Evolutionary conservation across 2,113 vertebrate genomes (phyloP), one percentile per base, ranked within the genome.

Genomic region (Pholis gunnellus): DNA sequence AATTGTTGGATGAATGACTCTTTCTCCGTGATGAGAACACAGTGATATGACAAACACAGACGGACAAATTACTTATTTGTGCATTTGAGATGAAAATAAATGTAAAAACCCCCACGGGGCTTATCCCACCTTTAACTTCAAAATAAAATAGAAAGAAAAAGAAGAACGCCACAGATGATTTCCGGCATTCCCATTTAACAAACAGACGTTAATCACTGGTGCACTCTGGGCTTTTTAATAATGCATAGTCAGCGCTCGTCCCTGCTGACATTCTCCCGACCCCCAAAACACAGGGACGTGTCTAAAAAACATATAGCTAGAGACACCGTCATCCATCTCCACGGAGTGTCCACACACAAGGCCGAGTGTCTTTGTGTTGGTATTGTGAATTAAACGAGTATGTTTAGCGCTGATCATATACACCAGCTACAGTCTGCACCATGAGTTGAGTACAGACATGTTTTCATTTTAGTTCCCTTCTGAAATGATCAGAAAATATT

Each of bases 151-250:
- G 22, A 11, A 63, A 70, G n/a, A 72, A 70, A 50, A 56, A 56
- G 3, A 59, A n/a, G 71, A 27, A 44, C 2, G 2, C 34, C 65
- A 50, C 38, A 29, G 42, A 81, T 89, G 57, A 84, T 90, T 84
- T 86, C 44, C 76, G 63, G 46, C 82, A 4, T 77, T 69, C 40
- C 70, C 81, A 69, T 86, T 91, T 78, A 92, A 88, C 80, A 84
- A 81, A 68, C 72, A 80, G 76, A 82, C 81, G 59, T 72, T 89
- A 79, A 82, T 89, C 82, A 84, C 48, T 27, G 34, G 65, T 92
- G 88, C 85, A 86, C 88, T 90, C 76, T 0, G 36, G 72, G 65
- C 87, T 85, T 89, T 88, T 94, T 83, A 94, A 94, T 93, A 92
- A 94, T 94, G 73, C 77, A 94, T 87, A 20, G 9, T 87, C 84